A percentile compares a stretch with the other conserved stretches of the same genome.
Evolutionary conservation across 2,797 vertebrate species (phyloP).

Genomic region (Gallinago nigripennis): DNA sequence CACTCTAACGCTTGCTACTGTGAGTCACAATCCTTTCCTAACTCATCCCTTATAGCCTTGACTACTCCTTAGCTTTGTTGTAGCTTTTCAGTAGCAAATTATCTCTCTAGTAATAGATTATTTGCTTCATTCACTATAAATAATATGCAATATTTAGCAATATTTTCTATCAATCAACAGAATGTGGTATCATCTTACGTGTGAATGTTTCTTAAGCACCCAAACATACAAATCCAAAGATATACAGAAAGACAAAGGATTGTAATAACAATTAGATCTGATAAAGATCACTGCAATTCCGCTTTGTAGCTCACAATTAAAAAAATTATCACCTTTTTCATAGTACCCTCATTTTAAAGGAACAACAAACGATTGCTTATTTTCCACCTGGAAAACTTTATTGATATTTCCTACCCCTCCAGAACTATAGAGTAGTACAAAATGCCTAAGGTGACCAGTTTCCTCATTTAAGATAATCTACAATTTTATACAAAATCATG

Average conservation of each 20-base stretch:
- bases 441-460: not conserved
- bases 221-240: not conserved
- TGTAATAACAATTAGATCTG: not conserved
- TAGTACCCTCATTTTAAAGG: not conserved
- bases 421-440: not conserved
- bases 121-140: not conserved
- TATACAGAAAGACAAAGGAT: not conserved
- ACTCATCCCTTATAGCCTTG: not conserved
- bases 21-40: not conserved
- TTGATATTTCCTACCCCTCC: not conserved
- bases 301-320: not conserved
- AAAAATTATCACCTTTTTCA: not conserved
- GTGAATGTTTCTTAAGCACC: not conserved
- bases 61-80: not conserved
- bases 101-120: not conserved
- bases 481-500: not conserved
- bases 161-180: constrained; percentile 3
- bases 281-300: not conserved
- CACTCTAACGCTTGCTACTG: not conserved
- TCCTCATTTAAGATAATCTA: not conserved
- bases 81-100: not conserved
- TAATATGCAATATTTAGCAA: not conserved
- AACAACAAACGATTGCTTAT: not conserved
- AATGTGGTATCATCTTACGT: not conserved
- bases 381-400: not conserved